Percentiles rank a stretch among this genome's conserved stretches.
phyloP scores from a whole-genome alignment of 2,797 vertebrate species.

The Bufotes viridis region DNA sequence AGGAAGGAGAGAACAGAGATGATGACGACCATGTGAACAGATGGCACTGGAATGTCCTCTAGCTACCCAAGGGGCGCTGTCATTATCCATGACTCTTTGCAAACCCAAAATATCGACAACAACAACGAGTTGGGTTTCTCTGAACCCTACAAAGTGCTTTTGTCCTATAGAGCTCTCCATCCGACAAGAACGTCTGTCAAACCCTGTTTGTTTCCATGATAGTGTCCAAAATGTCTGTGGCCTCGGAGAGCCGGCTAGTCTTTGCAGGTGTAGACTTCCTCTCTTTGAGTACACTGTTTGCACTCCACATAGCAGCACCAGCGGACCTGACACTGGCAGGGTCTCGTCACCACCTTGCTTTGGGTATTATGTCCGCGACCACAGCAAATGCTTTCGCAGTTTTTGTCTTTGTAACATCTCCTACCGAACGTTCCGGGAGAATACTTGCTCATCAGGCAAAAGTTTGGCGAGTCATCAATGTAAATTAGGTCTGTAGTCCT shows the following conservation, averaged over 20 bases:
- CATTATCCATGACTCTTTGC: neutral
- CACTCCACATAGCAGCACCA: conserved; percentile 99
- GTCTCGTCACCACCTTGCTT: conserved; percentile 92
- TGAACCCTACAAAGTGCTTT: conserved; percentile 74
- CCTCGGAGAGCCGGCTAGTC: conserved; percentile 68
- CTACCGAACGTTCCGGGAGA: conserved; percentile 90
- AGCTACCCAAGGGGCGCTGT: conserved; percentile 27
- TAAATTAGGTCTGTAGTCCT: conserved; percentile 94
- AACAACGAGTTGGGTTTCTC: conserved; percentile 68
- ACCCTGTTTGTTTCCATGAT: conserved; percentile 72
- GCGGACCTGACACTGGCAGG: conserved; percentile 98
- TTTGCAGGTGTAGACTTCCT: conserved; percentile 98
- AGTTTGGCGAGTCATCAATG: conserved; percentile 98
- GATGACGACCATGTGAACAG: conserved; percentile 7
- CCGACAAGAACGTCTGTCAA: conserved; percentile 65
- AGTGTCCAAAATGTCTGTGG: conserved; percentile 33
- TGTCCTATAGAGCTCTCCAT: conserved; percentile 68
- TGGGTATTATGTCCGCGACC: conserved; percentile 97
- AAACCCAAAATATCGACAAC: conserved; percentile 64
- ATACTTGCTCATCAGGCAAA: conserved; percentile 92
- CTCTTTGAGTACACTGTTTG: conserved; percentile 96
- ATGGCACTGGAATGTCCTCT: conserved; percentile 43
- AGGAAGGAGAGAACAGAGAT: neutral
- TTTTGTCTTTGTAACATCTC: conserved; percentile 98
- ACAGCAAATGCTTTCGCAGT: conserved; percentile 98